Conservation (phyloP, 2,113 vertebrate species). For the Otus sunia region DNA sequence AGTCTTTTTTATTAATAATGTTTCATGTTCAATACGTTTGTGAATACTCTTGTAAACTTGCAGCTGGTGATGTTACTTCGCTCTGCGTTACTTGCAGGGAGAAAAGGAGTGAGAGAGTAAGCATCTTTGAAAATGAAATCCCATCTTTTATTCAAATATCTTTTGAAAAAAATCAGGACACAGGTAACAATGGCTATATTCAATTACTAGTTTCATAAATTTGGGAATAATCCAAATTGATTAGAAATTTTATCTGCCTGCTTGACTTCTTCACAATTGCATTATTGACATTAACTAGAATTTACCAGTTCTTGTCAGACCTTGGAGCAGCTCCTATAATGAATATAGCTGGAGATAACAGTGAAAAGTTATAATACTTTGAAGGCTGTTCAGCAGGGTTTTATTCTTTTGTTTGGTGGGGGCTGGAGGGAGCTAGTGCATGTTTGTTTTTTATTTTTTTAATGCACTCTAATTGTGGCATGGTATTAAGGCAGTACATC, state of each 20-base stretch:
- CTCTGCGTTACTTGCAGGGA: background rate
- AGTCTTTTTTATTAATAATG: background rate
- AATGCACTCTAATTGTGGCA: background rate
- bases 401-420: background rate
- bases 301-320: background rate
- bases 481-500: background rate
- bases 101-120: background rate
- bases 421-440: background rate
- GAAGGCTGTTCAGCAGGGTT: background rate
- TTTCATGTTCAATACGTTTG: background rate
- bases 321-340: background rate
- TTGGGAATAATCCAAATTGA: background rate
- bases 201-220: constrained; percentile 7
- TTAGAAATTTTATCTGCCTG: background rate
- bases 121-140: background rate
- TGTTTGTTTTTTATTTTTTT: background rate
- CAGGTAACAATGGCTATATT: background rate
- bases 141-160: background rate
- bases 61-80: background rate
- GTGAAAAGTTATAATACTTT: background rate
- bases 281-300: background rate
- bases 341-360: background rate
- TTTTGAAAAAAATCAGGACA: background rate
- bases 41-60: background rate
- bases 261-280: background rate